Evolutionary conservation across 2,797 vertebrate genomes (phyloP).

Genomic region (Otolemur crassicaudatus): DNA sequence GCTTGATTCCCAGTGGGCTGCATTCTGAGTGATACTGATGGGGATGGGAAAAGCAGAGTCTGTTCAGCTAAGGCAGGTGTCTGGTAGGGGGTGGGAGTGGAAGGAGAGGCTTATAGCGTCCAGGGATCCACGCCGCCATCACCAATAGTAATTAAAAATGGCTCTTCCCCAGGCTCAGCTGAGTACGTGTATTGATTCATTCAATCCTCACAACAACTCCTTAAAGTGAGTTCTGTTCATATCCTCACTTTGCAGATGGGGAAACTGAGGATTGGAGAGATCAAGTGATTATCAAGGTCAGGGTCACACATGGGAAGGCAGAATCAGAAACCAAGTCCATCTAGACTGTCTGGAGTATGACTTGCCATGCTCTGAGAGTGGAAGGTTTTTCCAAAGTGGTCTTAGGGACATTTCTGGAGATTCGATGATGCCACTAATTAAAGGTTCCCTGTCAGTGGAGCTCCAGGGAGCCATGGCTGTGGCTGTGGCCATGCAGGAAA

Average conservation of each 20-base stretch:
- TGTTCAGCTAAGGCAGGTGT: not conserved
- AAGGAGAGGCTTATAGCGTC: not conserved
- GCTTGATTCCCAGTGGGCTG: not conserved
- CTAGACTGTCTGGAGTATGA: not conserved
- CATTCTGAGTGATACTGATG: not conserved
- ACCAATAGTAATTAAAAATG: not conserved
- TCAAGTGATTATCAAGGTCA: not conserved
- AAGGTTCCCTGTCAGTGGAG: not conserved
- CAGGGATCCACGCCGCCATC: not conserved
- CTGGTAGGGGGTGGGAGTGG: not conserved
- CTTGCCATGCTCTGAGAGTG: rapidly evolving
- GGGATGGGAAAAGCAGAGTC: not conserved
- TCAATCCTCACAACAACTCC: not conserved
- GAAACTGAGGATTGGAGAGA: not conserved
- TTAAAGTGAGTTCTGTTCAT: not conserved
- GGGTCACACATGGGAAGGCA: not conserved
- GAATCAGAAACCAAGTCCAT: not conserved
- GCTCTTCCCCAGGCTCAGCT: not conserved
- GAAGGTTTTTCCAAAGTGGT: not conserved
- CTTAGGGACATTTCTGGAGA: not conserved
- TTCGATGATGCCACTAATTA: not conserved
- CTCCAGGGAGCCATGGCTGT: not conserved
- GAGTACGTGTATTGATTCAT: rapidly evolving
- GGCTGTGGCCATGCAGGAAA: too few species aligned
- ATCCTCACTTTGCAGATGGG: not conserved